Evolutionary conservation across 2,797 vertebrate species (phyloP).

Genomic region (Spinibarbus caldwelli): DNA sequence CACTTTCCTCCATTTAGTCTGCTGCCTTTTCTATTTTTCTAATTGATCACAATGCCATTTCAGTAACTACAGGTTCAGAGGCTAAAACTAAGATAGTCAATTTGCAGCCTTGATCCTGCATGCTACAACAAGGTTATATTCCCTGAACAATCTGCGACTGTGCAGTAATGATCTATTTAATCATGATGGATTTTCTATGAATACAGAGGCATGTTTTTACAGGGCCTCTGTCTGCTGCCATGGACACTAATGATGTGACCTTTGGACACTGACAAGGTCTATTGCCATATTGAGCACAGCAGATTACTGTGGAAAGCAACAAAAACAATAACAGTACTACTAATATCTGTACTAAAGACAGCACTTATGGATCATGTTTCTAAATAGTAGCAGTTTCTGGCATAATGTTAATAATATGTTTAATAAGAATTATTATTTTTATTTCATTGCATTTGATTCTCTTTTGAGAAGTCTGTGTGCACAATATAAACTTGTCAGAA

Average conservation of each 20-base stretch:
- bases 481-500: constrained; percentile 57
- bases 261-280: constrained; percentile 55
- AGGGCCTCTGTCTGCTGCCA: constrained; percentile 66
- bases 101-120: constrained; percentile 59
- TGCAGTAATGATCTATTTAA: constrained; percentile 71
- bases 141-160: constrained; percentile 60
- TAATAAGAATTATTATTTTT: neutral
- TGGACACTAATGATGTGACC: constrained; percentile 66
- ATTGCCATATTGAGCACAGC: constrained; percentile 37
- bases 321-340: neutral
- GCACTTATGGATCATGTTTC: neutral
- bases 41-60: constrained; percentile 69
- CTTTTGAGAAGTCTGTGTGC: neutral
- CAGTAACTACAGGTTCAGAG: constrained; percentile 64
- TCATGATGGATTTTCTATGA: constrained; percentile 74
- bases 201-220: constrained; percentile 64
- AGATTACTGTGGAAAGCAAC: neutral
- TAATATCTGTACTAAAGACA: neutral
- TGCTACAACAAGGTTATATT: constrained; percentile 67
- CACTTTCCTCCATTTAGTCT: constrained; percentile 48
- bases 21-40: constrained; percentile 65
- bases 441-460: neutral
- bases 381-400: neutral
- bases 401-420: neutral
- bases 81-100: constrained; percentile 66